Conservation (phyloP, 2,113 vertebrate species). For the Loxodonta africana region DNA sequence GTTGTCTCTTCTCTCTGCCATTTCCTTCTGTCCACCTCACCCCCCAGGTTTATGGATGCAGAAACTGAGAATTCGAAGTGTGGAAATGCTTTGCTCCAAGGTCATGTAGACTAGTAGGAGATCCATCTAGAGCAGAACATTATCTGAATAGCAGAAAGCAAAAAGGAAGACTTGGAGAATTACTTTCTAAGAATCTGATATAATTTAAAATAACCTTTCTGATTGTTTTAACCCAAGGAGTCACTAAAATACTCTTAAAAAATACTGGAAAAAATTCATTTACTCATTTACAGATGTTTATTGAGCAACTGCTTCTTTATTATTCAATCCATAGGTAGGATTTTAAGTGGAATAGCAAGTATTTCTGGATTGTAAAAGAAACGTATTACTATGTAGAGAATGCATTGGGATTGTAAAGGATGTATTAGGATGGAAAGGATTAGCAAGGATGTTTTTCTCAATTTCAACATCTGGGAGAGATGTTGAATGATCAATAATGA, state of each 20-base stretch:
- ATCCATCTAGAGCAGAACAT: slow-evolving; percentile 35
- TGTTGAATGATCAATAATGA: not conserved
- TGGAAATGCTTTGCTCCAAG: slow-evolving; percentile 21
- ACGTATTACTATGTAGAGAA: not conserved
- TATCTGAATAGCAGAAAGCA: slow-evolving; percentile 52
- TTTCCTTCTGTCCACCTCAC: not conserved
- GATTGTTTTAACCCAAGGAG: slow-evolving; percentile 41
- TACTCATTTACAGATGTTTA: not conserved
- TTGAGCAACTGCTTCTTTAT: slow-evolving; percentile 31
- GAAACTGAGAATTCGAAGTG: not conserved
- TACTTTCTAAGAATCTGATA: slow-evolving; percentile 16
- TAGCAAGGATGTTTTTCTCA: slow-evolving; percentile 34
- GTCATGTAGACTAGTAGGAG: not conserved
- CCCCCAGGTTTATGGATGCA: slow-evolving; percentile 4
- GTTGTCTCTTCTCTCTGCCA: not conserved
- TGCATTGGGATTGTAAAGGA: not conserved
- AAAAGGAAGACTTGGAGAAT: not conserved
- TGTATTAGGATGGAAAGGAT: not conserved
- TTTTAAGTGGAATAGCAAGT: slow-evolving; percentile 45
- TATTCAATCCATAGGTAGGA: not conserved
- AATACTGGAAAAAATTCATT: not conserved
- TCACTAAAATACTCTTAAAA: not conserved
- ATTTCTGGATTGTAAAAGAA: slow-evolving; percentile 3
- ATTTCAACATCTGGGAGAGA: not conserved
- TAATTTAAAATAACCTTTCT: slow-evolving; percentile 39